A percentile compares a stretch with the other conserved stretches of the same genome.
Conservation (phyloP, 2,888 invertebrate species). For the Chrysodeixis includens region DNA sequence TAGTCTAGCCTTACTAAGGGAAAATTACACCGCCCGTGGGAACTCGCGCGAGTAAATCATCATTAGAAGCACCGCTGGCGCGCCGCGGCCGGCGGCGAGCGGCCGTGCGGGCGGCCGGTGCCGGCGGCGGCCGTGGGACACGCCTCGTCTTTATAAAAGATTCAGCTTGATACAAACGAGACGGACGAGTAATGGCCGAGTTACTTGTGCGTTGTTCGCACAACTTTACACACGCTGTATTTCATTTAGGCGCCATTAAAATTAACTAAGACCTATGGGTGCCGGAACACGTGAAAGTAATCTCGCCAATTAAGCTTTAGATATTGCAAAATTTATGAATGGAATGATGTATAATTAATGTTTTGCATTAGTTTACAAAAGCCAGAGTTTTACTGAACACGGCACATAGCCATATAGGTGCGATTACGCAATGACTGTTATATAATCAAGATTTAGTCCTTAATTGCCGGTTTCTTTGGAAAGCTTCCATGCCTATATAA, state of each 20-base stretch:
- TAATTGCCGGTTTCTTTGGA: slow-evolving; percentile 24
- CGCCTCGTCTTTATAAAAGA: slow-evolving; percentile 86
- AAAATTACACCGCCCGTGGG: slow-evolving; percentile 86
- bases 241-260: slow-evolving; percentile 61
- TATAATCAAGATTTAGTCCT: slow-evolving; percentile 1
- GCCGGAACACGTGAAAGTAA: slow-evolving; percentile 37
- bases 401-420: background rate
- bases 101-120: slow-evolving; percentile 52
- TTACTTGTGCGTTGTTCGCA: slow-evolving; percentile 58
- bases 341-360: slow-evolving; percentile 31
- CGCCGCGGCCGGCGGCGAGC: slow-evolving; percentile 9
- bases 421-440: slow-evolving; percentile 1
- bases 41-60: slow-evolving; percentile 82
- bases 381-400: too few species aligned
- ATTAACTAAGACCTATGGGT: slow-evolving; percentile 59
- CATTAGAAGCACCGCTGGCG: slow-evolving; percentile 74
- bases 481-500: slow-evolving; percentile 20
- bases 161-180: slow-evolving; percentile 85
- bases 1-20: slow-evolving; percentile 76
- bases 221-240: slow-evolving; percentile 56
- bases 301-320: slow-evolving; percentile 48
- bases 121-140: slow-evolving; percentile 71
- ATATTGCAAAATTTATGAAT: slow-evolving; percentile 37
- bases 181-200: slow-evolving; percentile 74
- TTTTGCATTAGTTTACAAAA: too few species aligned